A percentile compares a stretch with the other conserved stretches of the same genome.
Evolutionary conservation across 2,888 invertebrate genomes (phyloP).

Genomic region (Ditylenchus weischeri): DNA sequence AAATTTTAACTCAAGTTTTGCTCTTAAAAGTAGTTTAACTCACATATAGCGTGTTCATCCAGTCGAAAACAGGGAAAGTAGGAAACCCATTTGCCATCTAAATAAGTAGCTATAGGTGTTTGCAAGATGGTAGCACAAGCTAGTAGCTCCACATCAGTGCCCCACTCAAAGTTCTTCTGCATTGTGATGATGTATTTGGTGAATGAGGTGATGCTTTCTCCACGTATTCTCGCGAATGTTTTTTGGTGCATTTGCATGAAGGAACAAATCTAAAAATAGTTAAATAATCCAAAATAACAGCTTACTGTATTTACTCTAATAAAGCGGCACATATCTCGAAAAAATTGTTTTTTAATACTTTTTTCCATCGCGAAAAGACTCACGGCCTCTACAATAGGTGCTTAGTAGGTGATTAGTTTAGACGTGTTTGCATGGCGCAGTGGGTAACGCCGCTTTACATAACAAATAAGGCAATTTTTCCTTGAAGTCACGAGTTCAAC

Average conservation of each 20-base stretch:
- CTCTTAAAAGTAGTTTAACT: too few relatives aligned
- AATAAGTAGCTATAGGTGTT: background rate
- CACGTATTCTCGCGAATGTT: background rate
- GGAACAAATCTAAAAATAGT: background rate
- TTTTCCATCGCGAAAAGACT: too few relatives aligned
- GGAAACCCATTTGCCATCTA: background rate
- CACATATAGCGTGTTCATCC: background rate
- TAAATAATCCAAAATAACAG: background rate
- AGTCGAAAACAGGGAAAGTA: background rate
- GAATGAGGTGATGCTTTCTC: background rate
- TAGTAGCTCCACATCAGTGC: background rate
- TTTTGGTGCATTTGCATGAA: background rate
- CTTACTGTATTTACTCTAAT: too few relatives aligned
- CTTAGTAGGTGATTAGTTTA: too few relatives aligned
- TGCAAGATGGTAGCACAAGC: background rate
- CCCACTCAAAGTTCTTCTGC: background rate
- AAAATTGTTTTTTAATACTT: too few relatives aligned
- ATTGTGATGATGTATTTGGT: background rate
- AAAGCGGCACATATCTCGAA: too few relatives aligned
- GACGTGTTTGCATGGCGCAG: too few relatives aligned
- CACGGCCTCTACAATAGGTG: too few relatives aligned
- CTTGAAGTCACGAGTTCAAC: too few relatives aligned
- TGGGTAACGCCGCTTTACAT: too few relatives aligned
- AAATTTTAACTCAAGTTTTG: too few relatives aligned
- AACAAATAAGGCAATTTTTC: too few relatives aligned